phyloP scores from a whole-genome alignment of 2,113 vertebrate genomes.

The Bos taurus region DNA sequence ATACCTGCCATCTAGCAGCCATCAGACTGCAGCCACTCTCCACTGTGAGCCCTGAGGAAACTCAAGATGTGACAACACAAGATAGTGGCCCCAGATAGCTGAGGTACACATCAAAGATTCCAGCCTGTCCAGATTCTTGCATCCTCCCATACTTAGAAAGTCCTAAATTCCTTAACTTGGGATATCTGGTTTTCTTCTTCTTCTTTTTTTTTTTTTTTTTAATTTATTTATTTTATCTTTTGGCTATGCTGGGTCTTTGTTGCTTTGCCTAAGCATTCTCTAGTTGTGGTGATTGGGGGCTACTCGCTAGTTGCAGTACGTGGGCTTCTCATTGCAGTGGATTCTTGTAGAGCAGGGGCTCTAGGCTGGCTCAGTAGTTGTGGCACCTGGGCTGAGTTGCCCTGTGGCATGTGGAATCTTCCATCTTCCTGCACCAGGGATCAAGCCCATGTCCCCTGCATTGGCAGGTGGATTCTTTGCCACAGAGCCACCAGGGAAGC shows the following conservation, averaged over 20 bases:
- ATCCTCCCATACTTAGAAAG: background rate
- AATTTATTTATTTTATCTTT: background rate
- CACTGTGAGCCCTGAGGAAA: background rate
- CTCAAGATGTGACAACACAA: background rate
- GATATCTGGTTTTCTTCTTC: background rate
- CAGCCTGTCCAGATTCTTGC: background rate
- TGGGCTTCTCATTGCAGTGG: background rate
- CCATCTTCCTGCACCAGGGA: background rate
- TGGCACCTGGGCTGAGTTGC: background rate
- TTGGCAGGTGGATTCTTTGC: background rate
- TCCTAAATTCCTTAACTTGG: background rate
- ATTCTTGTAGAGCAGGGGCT: background rate
- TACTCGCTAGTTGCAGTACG: background rate
- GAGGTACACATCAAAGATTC: background rate
- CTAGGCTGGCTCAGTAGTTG: background rate
- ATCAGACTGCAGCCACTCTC: background rate
- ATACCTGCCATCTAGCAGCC: background rate
- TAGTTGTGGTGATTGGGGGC: fast-evolving
- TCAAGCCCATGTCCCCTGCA: background rate
- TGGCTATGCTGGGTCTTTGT: background rate
- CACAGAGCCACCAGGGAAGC: background rate
- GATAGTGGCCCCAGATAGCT: background rate
- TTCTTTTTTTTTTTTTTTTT: too few species aligned
- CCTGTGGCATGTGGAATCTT: background rate
- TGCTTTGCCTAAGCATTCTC: background rate